Conservation (phyloP, 2,888 invertebrate genomes). For the Plebejus melissa region DNA sequence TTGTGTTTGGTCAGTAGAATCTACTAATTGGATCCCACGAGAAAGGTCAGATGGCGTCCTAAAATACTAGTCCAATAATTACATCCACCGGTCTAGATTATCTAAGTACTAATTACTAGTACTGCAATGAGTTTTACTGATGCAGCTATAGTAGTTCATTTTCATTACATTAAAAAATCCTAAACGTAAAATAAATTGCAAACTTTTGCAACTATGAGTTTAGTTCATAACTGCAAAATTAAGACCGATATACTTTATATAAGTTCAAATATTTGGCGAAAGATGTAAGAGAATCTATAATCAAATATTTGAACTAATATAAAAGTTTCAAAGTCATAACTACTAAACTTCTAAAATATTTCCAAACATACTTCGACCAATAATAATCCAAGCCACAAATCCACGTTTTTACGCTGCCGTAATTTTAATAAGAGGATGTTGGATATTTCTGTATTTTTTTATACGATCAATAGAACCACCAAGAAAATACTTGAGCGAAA, state of each 20-base stretch:
- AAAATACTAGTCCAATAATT: constrained; percentile 2
- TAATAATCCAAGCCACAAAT: constrained; percentile 3
- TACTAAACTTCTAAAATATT: neutral
- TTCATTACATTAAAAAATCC: too few species aligned
- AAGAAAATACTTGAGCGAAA: neutral
- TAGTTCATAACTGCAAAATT: too few species aligned
- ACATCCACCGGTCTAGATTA: neutral
- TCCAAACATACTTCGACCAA: constrained; percentile 1
- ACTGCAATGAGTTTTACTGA: too few species aligned
- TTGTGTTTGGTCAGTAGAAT: constrained; percentile 18
- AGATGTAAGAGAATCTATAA: too few species aligned
- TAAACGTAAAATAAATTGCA: too few species aligned
- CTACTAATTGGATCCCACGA: constrained; percentile 20
- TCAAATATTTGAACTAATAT: neutral
- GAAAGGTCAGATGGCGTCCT: constrained; percentile 17
- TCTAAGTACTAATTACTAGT: too few species aligned
- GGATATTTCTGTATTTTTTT: neutral
- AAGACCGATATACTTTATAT: too few species aligned
- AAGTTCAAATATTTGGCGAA: neutral
- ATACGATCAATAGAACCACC: neutral
- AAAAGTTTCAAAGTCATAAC: neutral
- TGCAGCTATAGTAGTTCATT: too few species aligned
- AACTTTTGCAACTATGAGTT: too few species aligned
- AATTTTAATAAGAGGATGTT: neutral
- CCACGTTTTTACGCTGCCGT: neutral